Percentiles rank a stretch among this genome's conserved stretches.
These are phyloP conservation scores for Psittacula derbiana DNA, from an alignment of 2,797 vertebrate species.

Conservation along the genomic window DNA sequence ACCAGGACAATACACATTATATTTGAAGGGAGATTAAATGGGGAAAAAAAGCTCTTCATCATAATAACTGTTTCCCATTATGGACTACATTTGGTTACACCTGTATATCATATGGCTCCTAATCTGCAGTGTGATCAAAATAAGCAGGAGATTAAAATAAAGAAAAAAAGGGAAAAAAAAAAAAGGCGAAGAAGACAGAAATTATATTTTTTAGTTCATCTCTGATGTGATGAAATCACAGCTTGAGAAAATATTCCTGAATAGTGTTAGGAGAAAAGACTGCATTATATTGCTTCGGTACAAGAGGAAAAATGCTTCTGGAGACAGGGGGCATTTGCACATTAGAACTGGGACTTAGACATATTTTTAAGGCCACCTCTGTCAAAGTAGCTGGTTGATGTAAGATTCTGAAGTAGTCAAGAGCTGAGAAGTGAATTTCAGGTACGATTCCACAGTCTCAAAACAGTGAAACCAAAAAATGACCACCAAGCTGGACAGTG, in stretches of 20 bases:
- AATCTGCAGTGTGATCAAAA: not conserved
- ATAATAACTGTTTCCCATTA: conserved; percentile 11
- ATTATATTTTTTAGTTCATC: not conserved
- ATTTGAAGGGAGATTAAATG: not conserved
- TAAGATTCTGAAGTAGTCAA: not conserved
- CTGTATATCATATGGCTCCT: not conserved
- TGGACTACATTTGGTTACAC: not conserved
- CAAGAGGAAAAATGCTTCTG: not conserved
- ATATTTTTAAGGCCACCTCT: not conserved
- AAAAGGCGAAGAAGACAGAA: not conserved
- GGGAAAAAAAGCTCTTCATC: not conserved
- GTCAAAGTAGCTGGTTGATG: not conserved
- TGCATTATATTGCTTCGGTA: not conserved
- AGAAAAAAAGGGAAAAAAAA: not conserved
- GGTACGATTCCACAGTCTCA: not conserved
- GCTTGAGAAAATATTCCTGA: not conserved
- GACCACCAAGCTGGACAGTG: not conserved
- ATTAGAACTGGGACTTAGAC: not conserved
- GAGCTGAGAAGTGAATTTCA: not conserved
- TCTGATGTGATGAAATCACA: not conserved
- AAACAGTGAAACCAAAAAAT: not conserved
- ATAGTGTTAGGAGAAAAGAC: not conserved
- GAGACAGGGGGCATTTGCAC: not conserved
- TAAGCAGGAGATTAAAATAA: not conserved
- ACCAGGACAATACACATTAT: not conserved